Evolutionary conservation across 2,797 vertebrate genomes (phyloP), one percentile per base, ranked within the genome.

Genomic region (Paedocypris micromegethes): DNA sequence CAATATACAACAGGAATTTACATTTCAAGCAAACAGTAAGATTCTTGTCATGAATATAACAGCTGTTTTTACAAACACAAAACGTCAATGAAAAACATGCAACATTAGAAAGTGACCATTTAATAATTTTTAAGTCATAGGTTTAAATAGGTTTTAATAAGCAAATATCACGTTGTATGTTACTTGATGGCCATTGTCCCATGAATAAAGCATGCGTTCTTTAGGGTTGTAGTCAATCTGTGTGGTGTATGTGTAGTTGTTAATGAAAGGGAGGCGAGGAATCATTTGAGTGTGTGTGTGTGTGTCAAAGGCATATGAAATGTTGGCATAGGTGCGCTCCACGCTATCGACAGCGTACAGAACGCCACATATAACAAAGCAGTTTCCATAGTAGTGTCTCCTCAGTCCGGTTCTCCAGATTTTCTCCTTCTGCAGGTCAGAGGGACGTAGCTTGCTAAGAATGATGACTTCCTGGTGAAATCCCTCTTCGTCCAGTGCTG

Each of bases 281-380:
- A 92, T 83, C n/a, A 93, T 94, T 84, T 98, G 95, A 0, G 95
- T 98, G 80, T 96, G 91, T 37, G 95, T 98, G 86, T 98, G 94
- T 0, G 94, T 98, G 85, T 98, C 95, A 0, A 95, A 98, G 70
- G 93, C 95, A 0, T 98, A 98, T 1, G 94, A 94, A 85, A 98
- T 93, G 63, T 93, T 97, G 75, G 93, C 94, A 0, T 92, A 86
- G 40, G 75, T 87, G 63, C 84, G 92, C 67, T 93, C 90, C 76
- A 91, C 90, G 76, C 91, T 94, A 82, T 98, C 93, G 1, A 97
- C 90, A 0, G 91, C 94, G 0, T 98, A 98, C 4, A 98, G 88
- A 71, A 98, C 95, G 0, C 95, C 95, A 0, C 95, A 98, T 74
- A 98, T 93, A 75, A 98, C 90, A 42, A 98, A 98, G 80, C 90